Evolutionary conservation across 2,797 vertebrate species (phyloP), one percentile per base, ranked within the genome.

Genomic region (Molossus alvarezi): DNA sequence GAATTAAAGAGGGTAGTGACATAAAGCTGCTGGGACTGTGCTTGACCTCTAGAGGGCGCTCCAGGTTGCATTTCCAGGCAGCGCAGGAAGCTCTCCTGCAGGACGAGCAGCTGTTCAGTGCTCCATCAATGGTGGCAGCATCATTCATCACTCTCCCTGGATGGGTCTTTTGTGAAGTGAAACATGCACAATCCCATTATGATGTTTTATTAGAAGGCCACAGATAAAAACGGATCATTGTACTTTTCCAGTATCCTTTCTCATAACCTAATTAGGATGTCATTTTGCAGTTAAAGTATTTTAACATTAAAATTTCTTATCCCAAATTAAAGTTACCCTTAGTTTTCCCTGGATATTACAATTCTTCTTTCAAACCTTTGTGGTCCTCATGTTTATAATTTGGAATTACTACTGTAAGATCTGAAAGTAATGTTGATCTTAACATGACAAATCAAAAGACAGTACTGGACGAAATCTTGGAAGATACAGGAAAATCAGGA

Each of bases 251-350:
- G 41, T 45, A 45, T 45, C 4, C 41, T 45, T 45, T 45, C 41
- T 45, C 41, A 45, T 45, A 45, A 45, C 41, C 41, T 45, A 45
- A 45, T 45, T 45, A 45, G 41, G 41, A 45, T 45, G 41, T 45
- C 41, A 45, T 45, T 45, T 45, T 45, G 41, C 41, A 45, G 41
- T 45, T 45, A 45, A 45, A 25, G 13, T 27, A 80, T 53, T 92
- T 94, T 92, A 90, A n/a, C 79, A 58, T 76, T 73, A 45, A 57
- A 84, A 92, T 45, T 82, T 87, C 41, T 90, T 87, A 45, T 45
- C 41, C 41, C 41, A 45, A 45, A 45, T 45, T 45, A 45, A 45
- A 45, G 41, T 45, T 45, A 87, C 45, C 12, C 17, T 51, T 95
- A 72, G 23, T 21, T 90, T 95, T 93, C 95, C 21, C 21, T 88